Evolutionary conservation across 2,797 vertebrate genomes (phyloP).

Genomic region (Hephaestus fuliginosus): DNA sequence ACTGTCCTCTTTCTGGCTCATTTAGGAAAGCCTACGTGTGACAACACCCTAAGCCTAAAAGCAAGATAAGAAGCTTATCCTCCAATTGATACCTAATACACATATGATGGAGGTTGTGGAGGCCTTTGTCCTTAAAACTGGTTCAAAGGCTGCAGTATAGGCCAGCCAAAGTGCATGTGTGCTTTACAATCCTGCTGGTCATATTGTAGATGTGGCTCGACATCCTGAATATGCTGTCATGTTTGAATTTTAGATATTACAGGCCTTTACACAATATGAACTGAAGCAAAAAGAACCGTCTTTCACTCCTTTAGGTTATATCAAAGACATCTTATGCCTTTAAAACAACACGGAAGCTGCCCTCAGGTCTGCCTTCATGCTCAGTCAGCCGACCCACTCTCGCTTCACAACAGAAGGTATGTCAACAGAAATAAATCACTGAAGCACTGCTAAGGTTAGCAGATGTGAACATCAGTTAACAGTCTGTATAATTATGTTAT

Average conservation of each 20-base stretch:
- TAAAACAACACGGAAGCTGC: constrained; percentile 12
- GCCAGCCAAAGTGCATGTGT: not conserved
- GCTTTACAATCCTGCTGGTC: constrained; percentile 3
- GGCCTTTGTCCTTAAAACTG: constrained; percentile 30
- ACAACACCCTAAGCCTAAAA: constrained; percentile 34
- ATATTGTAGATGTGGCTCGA: not conserved
- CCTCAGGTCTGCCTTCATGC: constrained; percentile 29
- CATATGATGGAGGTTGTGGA: not conserved
- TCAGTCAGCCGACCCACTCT: constrained; percentile 24
- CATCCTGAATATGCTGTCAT: not conserved
- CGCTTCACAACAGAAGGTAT: constrained; percentile 36
- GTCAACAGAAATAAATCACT: constrained; percentile 58
- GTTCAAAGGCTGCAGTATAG: not conserved
- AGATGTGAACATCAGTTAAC: constrained; percentile 72
- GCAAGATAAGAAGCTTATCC: constrained; percentile 46
- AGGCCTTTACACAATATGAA: constrained; percentile 16
- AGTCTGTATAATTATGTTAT: constrained; percentile 70
- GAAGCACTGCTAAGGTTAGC: constrained; percentile 61
- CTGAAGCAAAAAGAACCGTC: not conserved
- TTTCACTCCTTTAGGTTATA: not conserved
- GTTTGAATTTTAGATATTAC: not conserved
- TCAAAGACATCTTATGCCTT: not conserved
- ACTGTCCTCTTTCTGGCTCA: constrained; percentile 19
- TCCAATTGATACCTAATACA: constrained; percentile 29
- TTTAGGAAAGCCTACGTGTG: constrained; percentile 32